Evolutionary conservation across 2,113 vertebrate genomes (phyloP).

Genomic region (Paralichthys olivaceus): DNA sequence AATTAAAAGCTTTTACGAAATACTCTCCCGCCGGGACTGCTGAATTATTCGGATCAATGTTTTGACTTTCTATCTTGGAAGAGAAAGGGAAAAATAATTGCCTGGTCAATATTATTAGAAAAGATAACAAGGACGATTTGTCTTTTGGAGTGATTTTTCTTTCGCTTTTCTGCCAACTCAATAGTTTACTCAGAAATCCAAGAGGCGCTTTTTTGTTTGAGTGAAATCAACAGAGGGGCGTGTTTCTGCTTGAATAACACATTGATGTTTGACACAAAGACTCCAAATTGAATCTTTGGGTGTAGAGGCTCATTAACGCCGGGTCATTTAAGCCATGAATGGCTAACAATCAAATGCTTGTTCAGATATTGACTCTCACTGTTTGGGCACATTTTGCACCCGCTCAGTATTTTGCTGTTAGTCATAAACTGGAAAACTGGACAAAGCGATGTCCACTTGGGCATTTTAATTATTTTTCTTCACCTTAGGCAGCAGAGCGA

Average conservation of each 20-base stretch:
- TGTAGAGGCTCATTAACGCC: slow-evolving; percentile 39
- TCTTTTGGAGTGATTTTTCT: slow-evolving; percentile 16
- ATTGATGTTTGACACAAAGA: slow-evolving; percentile 45
- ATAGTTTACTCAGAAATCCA: slow-evolving; percentile 3
- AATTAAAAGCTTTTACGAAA: slow-evolving; percentile 17
- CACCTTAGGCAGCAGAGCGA: too few relatives aligned
- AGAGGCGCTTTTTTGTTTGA: slow-evolving; percentile 6
- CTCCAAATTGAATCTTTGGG: slow-evolving; percentile 8
- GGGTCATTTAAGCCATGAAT: slow-evolving; percentile 3
- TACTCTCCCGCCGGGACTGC: background rate
- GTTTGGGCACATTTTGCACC: background rate
- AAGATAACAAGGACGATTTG: slow-evolving; percentile 10
- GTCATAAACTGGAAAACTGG: too few relatives aligned
- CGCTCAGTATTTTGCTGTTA: background rate
- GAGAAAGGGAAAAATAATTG: slow-evolving; percentile 26
- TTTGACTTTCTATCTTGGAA: background rate
- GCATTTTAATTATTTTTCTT: too few relatives aligned
- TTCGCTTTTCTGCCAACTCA: slow-evolving; percentile 8
- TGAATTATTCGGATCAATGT: slow-evolving; percentile 33
- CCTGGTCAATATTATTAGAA: slow-evolving; percentile 20
- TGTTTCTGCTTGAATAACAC: slow-evolving; percentile 25
- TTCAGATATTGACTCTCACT: slow-evolving; percentile 5
- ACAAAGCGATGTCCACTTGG: too few relatives aligned
- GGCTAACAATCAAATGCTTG: slow-evolving; percentile 6
- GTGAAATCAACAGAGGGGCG: slow-evolving; percentile 7